Percentiles rank a stretch among this genome's conserved stretches.
phyloP scores from a whole-genome alignment of 2,113 vertebrate genomes.

The Agelaius tricolor region DNA sequence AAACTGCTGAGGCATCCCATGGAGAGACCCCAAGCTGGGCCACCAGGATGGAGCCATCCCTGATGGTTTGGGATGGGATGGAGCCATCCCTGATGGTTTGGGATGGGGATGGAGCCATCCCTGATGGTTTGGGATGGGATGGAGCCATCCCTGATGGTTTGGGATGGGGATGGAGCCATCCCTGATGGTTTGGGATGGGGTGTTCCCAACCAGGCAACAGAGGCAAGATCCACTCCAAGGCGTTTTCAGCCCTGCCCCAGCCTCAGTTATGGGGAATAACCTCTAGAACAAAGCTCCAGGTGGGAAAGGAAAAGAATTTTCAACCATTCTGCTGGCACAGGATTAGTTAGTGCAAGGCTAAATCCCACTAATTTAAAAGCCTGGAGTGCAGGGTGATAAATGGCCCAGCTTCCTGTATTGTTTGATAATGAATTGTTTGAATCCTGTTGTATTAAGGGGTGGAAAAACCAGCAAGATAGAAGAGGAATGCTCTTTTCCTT shows the following conservation, averaged over 20 bases:
- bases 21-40: background rate
- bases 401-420: background rate
- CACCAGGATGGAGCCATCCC: too few species aligned
- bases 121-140: too few species aligned
- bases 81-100: too few species aligned
- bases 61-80: too few species aligned
- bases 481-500: conserved; percentile 8
- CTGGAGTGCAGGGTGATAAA: background rate
- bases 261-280: background rate
- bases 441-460: background rate
- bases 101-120: too few species aligned
- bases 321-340: background rate
- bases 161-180: too few species aligned
- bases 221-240: background rate
- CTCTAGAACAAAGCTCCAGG: background rate
- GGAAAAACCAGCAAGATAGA: background rate
- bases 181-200: too few species aligned
- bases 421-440: conserved; percentile 51
- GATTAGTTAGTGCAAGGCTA: background rate
- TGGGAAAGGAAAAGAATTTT: background rate
- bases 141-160: too few species aligned
- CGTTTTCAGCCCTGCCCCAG: background rate
- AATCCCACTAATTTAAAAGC: background rate
- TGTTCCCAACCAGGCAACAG: too few species aligned
- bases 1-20: rapidly evolving